A percentile compares a stretch with the other conserved stretches of the same genome.
These are phyloP conservation scores for Dicyrtomina minuta DNA, from an alignment of 2,888 invertebrate genomes.

Conservation along the genomic window DNA sequence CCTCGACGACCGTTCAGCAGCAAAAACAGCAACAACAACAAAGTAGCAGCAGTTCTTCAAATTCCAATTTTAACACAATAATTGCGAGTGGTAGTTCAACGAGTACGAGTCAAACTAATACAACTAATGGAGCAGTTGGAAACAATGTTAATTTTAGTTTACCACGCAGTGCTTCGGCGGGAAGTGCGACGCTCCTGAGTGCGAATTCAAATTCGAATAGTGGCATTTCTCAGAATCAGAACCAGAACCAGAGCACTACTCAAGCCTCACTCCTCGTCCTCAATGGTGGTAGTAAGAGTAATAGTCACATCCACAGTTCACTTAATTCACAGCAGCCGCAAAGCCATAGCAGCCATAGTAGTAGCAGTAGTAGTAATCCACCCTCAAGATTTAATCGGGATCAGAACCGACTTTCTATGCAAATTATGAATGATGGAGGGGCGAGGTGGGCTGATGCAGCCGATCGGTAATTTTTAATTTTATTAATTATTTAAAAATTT, in stretches of 20 bases:
- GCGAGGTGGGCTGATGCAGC: conserved; percentile 79
- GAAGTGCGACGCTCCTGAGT: conserved; percentile 19
- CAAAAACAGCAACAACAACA: conserved; percentile 4
- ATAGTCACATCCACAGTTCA: conserved; percentile 32
- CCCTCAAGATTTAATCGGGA: conserved; percentile 57
- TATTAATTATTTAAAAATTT: conserved; percentile 5
- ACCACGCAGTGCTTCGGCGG: conserved; percentile 32
- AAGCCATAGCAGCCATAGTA: too few species aligned
- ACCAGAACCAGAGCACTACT: too few species aligned
- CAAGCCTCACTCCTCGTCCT: too few species aligned
- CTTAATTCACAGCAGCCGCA: conserved; percentile 7
- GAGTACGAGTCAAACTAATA: neutral
- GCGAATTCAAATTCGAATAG: conserved; percentile 14
- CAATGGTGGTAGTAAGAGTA: conserved; percentile 31
- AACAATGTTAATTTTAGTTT: conserved; percentile 13
- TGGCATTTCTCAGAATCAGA: neutral
- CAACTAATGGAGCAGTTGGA: conserved; percentile 3
- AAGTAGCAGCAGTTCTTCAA: neutral
- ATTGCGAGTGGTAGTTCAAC: neutral
- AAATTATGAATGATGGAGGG: conserved; percentile 75
- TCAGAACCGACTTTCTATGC: conserved; percentile 78
- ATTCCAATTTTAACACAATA: neutral
- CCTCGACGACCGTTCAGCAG: conserved; percentile 4
- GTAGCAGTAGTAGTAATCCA: too few species aligned
- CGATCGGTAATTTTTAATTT: conserved; percentile 60